Evolutionary conservation across 2,113 vertebrate genomes (phyloP).

Genomic region (Jaculus jaculus): DNA sequence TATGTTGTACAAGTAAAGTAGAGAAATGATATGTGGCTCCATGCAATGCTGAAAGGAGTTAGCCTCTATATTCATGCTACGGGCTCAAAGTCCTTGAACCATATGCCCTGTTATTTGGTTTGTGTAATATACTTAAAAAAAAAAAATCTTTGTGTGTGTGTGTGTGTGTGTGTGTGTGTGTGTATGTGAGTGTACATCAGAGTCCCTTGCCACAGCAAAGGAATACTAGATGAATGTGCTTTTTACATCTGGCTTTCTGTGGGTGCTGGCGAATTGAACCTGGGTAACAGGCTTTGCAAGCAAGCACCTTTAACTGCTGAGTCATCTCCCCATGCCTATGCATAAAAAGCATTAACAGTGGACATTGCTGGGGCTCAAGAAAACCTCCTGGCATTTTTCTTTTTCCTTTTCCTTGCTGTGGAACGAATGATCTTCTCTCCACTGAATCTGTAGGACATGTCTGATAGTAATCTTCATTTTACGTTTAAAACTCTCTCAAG

Average conservation of each 20-base stretch:
- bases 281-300: too few species aligned
- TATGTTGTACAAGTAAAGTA: background rate
- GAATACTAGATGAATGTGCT: too few species aligned
- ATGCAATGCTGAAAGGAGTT: background rate
- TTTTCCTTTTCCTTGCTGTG: constrained; percentile 43
- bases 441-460: constrained; percentile 63
- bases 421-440: constrained; percentile 58
- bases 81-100: background rate
- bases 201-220: too few species aligned
- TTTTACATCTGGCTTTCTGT: too few species aligned
- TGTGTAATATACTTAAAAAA: background rate
- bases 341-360: background rate
- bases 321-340: too few species aligned
- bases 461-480: constrained; percentile 64
- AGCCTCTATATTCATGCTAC: background rate
- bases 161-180: too few species aligned
- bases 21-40: background rate
- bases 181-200: too few species aligned
- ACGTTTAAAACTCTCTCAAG: constrained; percentile 59
- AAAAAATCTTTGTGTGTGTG: too few species aligned
- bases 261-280: too few species aligned
- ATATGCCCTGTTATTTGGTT: background rate
- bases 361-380: background rate
- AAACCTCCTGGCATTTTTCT: constrained; percentile 23
- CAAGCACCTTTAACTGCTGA: too few species aligned